These are phyloP conservation scores for Lichenostomus cassidix DNA, from an alignment of 2,113 vertebrate genomes.

Conservation along the genomic window DNA sequence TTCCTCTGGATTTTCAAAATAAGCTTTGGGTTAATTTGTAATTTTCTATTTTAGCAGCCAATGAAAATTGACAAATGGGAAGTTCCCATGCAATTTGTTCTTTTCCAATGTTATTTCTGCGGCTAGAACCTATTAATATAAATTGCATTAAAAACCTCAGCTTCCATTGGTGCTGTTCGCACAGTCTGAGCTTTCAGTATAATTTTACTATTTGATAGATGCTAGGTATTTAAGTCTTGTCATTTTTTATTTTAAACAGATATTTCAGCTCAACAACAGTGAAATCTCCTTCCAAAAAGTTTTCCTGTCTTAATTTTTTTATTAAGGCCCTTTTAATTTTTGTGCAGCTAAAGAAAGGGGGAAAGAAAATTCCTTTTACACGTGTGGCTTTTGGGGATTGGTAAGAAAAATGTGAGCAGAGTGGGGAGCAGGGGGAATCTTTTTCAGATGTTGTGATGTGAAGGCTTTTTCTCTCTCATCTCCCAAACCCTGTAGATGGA, in stretches of 20 bases:
- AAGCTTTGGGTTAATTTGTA: background rate
- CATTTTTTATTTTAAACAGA: background rate
- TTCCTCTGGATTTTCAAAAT: background rate
- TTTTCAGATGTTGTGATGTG: conserved; percentile 5
- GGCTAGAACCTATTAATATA: background rate
- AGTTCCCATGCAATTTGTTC: background rate
- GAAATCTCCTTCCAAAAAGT: background rate
- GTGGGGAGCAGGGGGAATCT: background rate
- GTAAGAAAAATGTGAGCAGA: background rate
- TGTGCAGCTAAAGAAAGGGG: background rate
- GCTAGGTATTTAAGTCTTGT: background rate
- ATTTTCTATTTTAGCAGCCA: conserved; percentile 24
- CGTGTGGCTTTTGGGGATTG: background rate
- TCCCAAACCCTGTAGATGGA: conserved; percentile 82
- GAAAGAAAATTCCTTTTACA: fast-evolving
- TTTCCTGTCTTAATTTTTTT: background rate
- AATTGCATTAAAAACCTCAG: conserved; percentile 14
- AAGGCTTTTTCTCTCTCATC: conserved; percentile 37
- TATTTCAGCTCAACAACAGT: background rate
- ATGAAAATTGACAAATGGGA: conserved; percentile 18
- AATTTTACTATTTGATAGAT: conserved; percentile 16
- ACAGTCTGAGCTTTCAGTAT: background rate
- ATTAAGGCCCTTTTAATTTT: background rate
- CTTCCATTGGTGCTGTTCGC: background rate
- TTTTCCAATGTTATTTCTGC: background rate